Evolutionary conservation across 2,888 invertebrate species (phyloP).

Genomic region (Philhelius pedissequus): DNA sequence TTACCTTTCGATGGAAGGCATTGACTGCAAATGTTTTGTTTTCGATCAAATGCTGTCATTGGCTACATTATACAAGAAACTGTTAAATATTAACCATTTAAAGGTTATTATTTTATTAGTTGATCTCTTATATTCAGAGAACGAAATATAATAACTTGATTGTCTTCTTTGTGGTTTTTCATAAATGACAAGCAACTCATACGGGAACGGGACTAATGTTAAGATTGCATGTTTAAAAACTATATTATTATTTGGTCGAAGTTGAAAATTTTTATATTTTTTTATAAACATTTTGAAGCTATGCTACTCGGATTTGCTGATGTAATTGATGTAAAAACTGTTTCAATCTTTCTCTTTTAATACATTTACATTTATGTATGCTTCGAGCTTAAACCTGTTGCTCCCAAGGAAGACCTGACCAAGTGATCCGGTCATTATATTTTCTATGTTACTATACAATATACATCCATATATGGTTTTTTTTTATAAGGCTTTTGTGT

Average conservation of each 20-base stretch:
- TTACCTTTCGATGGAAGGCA: conserved; percentile 33
- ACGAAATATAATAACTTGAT: conserved; percentile 19
- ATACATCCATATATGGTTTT: conserved; percentile 5
- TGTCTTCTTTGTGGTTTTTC: too few species aligned
- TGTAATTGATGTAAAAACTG: background rate
- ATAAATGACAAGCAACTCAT: conserved; percentile 43
- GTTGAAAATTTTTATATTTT: conserved; percentile 11
- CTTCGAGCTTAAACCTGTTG: conserved; percentile 30
- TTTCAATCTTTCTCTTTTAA: background rate
- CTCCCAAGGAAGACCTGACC: conserved; percentile 52
- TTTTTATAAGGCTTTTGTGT: background rate
- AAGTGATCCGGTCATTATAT: conserved; percentile 63
- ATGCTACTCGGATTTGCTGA: background rate
- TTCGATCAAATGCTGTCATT: background rate
- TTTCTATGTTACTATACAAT: conserved; percentile 10
- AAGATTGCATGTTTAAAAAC: conserved; percentile 31
- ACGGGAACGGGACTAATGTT: conserved; percentile 49
- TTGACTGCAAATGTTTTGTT: conserved; percentile 11
- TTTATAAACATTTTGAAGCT: conserved; percentile 35
- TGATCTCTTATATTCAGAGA: conserved; percentile 37
- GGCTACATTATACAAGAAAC: background rate
- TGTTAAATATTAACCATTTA: conserved; percentile 1
- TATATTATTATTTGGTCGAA: conserved; percentile 1
- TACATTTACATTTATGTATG: background rate
- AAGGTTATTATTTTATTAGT: conserved; percentile 61